phyloP scores from a whole-genome alignment of 2,888 invertebrate genomes.

The Brenthis daphne region DNA sequence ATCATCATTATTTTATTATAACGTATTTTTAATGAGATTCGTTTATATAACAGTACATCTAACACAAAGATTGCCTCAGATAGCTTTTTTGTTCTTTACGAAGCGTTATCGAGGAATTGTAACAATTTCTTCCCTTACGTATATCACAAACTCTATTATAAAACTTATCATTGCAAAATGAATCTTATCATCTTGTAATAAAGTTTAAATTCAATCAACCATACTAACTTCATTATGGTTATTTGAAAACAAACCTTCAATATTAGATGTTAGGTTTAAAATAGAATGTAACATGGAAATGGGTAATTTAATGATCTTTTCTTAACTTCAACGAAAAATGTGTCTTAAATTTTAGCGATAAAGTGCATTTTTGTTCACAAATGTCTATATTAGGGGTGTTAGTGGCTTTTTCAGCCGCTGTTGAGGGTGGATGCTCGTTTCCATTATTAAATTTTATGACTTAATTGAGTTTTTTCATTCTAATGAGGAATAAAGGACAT shows the following conservation, averaged over 20 bases:
- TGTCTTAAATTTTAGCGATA: conserved; percentile 36
- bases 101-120: conserved; percentile 32
- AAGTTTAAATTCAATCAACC: conserved; percentile 16
- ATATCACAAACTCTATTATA: conserved; percentile 30
- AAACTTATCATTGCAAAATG: neutral
- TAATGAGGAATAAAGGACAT: too few relatives aligned
- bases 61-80: neutral
- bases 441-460: conserved; percentile 47
- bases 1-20: neutral
- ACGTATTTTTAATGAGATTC: neutral
- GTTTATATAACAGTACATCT: neutral
- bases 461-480: neutral
- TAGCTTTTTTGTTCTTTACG: conserved; percentile 18
- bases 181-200: neutral
- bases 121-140: conserved; percentile 31
- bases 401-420: conserved; percentile 58
- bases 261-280: conserved; percentile 4
- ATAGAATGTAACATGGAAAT: conserved; percentile 6
- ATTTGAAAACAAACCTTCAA: conserved; percentile 19
- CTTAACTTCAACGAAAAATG: conserved; percentile 34
- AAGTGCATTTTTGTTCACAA: conserved; percentile 46
- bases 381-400: conserved; percentile 56
- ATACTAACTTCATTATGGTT: neutral
- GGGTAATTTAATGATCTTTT: conserved; percentile 47
- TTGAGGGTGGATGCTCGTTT: conserved; percentile 54